Evolutionary conservation across 1,140 invertebrate genomes (phyloP), one percentile per base, ranked within the genome.

Genomic region (Acarapis woodi): DNA sequence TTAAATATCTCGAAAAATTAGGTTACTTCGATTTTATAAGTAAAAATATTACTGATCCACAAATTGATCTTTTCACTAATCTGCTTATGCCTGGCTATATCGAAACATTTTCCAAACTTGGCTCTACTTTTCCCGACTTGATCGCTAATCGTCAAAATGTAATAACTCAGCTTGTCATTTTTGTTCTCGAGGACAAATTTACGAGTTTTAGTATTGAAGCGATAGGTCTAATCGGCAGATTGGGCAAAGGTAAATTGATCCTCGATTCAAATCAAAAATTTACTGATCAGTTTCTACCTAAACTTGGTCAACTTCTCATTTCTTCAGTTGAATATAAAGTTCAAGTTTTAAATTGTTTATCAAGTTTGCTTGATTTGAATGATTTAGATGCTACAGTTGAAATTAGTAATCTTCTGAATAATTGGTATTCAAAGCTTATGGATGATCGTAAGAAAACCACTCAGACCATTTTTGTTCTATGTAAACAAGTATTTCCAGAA

Each of bases 401-500:
- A 51, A 40, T 66, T 15, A 44, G 61, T 3, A 49, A 50, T 0
- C 42, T 67, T 0, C 61, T 58, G 2, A 59, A 66, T 42, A 54
- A 55, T 8, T 72, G 69, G 69, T 72, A 64, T 48, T 48, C 54
- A 24, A 37, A 49, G 2, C 38, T 71, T 6, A 52, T 53, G 8
- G 48, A 59, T 5, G 52, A 65, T 38, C 59, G 64, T 0, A 55
- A 70, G 41, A 53, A 61, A 30, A 30, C 31, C 18, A 14, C 33
- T 9, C 42, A 59, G 16, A 53, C 70, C n/a, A 46, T 64, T 40
- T 46, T 49, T 16, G 8, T 8, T 8, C 51, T 68, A 15, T 60
- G 60, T 15, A 60, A 60, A 32, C 66, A 68, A 50, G 68, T 68
- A 18, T 71, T 71, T 49, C 42, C 52, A 2, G 67, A 71, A 39